A percentile compares a stretch with the other conserved stretches of the same genome.
These are phyloP conservation scores for Hypsibius dujardini DNA, from an alignment of 1,140 invertebrate genomes.

Conservation along the genomic window DNA sequence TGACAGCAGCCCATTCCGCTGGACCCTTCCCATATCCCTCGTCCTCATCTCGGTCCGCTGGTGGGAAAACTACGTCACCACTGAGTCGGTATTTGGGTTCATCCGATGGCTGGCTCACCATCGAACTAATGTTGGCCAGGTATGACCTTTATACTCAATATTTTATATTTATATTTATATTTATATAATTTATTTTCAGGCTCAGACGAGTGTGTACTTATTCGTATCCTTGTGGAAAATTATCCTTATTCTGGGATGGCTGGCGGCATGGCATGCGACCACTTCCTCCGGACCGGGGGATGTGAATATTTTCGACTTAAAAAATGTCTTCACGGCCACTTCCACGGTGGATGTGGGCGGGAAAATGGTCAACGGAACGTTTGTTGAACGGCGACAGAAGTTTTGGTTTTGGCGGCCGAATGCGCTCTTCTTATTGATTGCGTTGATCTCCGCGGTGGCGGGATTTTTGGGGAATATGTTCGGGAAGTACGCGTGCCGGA, in stretches of 20 bases:
- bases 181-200: not conserved
- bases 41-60: conserved; percentile 37
- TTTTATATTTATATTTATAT: too few species aligned
- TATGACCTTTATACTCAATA: too few species aligned
- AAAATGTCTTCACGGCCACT: conserved; percentile 8
- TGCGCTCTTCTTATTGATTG: not conserved
- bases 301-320: conserved; percentile 6
- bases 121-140: not conserved
- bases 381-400: not conserved
- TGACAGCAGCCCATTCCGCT: conserved; percentile 23
- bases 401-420: conserved; percentile 13
- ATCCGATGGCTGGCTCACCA: not conserved
- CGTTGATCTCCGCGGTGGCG: not conserved
- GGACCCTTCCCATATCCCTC: conserved; percentile 34
- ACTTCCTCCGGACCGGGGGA: not conserved
- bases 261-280: not conserved
- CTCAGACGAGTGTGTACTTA: not conserved
- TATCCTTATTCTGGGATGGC: not conserved
- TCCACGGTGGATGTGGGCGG: not conserved
- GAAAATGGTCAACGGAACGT: conserved; percentile 12
- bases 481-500: conserved; percentile 10
- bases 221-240: conserved; percentile 10
- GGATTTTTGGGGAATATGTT: not conserved
- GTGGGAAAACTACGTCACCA: conserved; percentile 38
- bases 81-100: not conserved